Evolutionary conservation across 2,797 vertebrate species (phyloP).

Genomic region (Anguilla megastoma): DNA sequence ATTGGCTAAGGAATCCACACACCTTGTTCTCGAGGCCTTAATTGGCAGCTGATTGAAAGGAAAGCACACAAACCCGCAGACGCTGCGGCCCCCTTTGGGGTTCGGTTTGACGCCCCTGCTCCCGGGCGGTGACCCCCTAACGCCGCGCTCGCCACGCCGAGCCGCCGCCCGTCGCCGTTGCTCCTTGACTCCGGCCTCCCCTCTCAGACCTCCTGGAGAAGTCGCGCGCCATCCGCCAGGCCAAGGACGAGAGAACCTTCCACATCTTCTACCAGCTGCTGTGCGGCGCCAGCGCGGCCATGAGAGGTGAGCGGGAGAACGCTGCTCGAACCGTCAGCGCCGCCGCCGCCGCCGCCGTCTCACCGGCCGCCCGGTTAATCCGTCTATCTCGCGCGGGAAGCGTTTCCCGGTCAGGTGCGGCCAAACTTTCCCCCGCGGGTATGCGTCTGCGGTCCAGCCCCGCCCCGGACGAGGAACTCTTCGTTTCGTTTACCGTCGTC

Average conservation of each 20-base stretch:
- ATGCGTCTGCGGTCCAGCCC: not conserved
- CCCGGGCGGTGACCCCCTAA: too few species aligned
- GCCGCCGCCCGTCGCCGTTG: not conserved
- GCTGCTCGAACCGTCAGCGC: not conserved
- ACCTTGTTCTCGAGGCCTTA: too few species aligned
- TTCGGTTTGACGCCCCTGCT: too few species aligned
- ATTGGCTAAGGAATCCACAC: too few species aligned
- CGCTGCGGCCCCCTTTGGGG: too few species aligned
- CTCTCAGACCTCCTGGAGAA: slow-evolving; percentile 87
- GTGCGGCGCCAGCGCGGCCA: slow-evolving; percentile 77
- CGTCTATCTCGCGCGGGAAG: not conserved
- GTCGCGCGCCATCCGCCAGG: slow-evolving; percentile 87
- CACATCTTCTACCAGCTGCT: slow-evolving; percentile 91
- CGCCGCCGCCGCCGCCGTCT: not conserved
- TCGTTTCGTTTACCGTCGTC: not conserved
- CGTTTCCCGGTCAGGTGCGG: not conserved
- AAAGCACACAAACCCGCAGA: too few species aligned
- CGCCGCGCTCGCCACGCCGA: not conserved
- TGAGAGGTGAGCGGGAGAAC: slow-evolving; percentile 68
- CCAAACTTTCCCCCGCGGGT: not conserved
- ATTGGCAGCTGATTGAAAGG: too few species aligned
- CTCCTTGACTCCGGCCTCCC: slow-evolving; percentile 50
- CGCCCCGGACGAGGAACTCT: not conserved
- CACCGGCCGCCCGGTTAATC: not conserved
- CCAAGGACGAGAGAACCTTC: slow-evolving; percentile 90